phyloP scores from a whole-genome alignment of 2,113 vertebrate species.

The Peromyscus polionotus region DNA sequence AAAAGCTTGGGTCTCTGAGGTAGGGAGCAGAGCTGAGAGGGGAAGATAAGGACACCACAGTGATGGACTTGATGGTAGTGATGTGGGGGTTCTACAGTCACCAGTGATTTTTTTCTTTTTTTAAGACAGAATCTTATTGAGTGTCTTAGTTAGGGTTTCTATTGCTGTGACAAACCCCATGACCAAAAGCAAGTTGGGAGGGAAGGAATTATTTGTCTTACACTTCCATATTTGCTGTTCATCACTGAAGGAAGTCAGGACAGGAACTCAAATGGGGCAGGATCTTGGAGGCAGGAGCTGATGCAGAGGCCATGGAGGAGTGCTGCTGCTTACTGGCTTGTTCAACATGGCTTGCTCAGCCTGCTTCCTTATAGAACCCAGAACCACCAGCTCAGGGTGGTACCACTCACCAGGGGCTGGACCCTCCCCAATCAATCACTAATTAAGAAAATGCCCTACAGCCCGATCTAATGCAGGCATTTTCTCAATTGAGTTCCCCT shows the following conservation, averaged over 20 bases:
- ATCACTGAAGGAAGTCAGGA: neutral
- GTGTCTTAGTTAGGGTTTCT: neutral
- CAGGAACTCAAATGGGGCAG: neutral
- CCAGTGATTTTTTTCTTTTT: neutral
- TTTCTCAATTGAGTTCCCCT: neutral
- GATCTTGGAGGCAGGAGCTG: neutral
- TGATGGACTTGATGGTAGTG: neutral
- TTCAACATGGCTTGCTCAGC: neutral
- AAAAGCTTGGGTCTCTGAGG: neutral
- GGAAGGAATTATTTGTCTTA: neutral
- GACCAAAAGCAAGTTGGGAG: neutral
- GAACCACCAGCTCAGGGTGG: neutral
- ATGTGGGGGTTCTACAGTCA: neutral
- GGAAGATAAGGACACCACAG: too few species aligned
- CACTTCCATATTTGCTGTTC: neutral
- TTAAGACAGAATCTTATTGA: neutral
- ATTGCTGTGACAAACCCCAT: neutral
- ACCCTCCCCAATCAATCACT: too few species aligned
- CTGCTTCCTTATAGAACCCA: neutral
- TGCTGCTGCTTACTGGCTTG: neutral
- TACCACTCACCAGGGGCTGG: neutral
- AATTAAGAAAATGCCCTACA: neutral
- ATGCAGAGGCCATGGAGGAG: neutral
- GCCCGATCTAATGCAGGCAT: neutral
- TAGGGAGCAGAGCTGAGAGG: neutral